Percentiles rank a stretch among this genome's conserved stretches.
These are phyloP conservation scores for Sesia bembeciformis DNA, from an alignment of 2,888 invertebrate genomes.

Conservation along the genomic window DNA sequence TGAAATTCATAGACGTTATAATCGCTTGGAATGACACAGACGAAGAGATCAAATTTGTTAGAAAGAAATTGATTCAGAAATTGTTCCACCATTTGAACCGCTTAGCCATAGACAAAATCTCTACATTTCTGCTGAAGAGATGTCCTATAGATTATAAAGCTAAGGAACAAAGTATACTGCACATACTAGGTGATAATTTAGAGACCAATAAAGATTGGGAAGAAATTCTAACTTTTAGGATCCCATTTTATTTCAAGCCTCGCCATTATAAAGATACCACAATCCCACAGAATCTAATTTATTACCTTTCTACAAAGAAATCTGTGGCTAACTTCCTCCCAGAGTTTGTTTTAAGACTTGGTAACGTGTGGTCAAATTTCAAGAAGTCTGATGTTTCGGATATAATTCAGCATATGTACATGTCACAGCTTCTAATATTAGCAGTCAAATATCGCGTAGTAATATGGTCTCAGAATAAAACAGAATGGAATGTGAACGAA, in stretches of 20 bases:
- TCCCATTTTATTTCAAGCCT: constrained; percentile 55
- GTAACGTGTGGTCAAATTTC: constrained; percentile 81
- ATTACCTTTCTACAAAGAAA: constrained; percentile 69
- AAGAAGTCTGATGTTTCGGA: constrained; percentile 76
- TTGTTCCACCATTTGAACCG: constrained; percentile 73
- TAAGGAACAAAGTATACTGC: constrained; percentile 48
- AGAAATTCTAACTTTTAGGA: constrained; percentile 68
- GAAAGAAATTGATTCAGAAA: constrained; percentile 57
- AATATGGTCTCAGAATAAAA: constrained; percentile 30
- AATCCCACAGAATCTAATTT: constrained; percentile 75
- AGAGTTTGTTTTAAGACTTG: constrained; percentile 68
- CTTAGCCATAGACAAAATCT: constrained; percentile 73
- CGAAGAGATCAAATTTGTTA: constrained; percentile 36
- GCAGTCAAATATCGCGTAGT: constrained; percentile 64
- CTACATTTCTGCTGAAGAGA: constrained; percentile 70
- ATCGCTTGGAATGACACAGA: constrained; percentile 60
- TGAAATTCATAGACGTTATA: constrained; percentile 69
- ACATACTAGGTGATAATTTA: constrained; percentile 67
- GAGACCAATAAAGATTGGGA: constrained; percentile 76
- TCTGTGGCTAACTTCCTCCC: constrained; percentile 31
- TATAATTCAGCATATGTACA: constrained; percentile 80
- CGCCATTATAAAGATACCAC: constrained; percentile 73
- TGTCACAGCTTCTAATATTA: constrained; percentile 79
- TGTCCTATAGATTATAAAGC: constrained; percentile 54
- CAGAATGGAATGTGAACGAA: constrained; percentile 33